A percentile compares a stretch with the other conserved stretches of the same genome.
These are phyloP conservation scores for Pelecanus crispus DNA, from an alignment of 2,113 vertebrate genomes.

Conservation along the genomic window DNA sequence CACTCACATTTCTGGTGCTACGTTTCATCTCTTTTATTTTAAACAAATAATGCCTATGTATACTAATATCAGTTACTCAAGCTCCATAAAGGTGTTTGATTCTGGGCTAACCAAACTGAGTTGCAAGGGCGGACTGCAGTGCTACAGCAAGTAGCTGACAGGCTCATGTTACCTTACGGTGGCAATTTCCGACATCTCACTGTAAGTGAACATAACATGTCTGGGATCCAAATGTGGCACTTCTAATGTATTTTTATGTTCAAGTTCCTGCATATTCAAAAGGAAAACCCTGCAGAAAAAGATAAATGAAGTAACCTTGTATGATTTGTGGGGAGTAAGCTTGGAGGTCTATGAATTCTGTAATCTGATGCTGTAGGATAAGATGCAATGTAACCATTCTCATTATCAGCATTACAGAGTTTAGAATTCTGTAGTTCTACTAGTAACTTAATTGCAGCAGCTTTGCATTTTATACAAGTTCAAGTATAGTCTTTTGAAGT, in stretches of 20 bases:
- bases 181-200: not conserved
- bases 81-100: not conserved
- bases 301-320: not conserved
- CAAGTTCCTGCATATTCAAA: not conserved
- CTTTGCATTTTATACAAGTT: not conserved
- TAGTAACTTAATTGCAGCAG: not conserved
- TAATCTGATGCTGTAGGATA: not conserved
- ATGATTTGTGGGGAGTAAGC: not conserved
- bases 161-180: not conserved
- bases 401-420: not conserved
- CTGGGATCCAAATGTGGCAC: not conserved
- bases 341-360: not conserved
- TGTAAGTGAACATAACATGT: not conserved
- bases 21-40: not conserved
- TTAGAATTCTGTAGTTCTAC: not conserved
- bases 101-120: not conserved
- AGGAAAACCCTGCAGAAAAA: not conserved
- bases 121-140: not conserved
- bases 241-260: not conserved
- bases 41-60: not conserved
- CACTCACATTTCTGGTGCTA: not conserved
- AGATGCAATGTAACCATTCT: not conserved
- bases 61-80: not conserved
- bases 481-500: not conserved
- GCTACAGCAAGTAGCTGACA: not conserved